Conservation (phyloP, 1,140 invertebrate species). For the Ctenoplectra terminalis region DNA sequence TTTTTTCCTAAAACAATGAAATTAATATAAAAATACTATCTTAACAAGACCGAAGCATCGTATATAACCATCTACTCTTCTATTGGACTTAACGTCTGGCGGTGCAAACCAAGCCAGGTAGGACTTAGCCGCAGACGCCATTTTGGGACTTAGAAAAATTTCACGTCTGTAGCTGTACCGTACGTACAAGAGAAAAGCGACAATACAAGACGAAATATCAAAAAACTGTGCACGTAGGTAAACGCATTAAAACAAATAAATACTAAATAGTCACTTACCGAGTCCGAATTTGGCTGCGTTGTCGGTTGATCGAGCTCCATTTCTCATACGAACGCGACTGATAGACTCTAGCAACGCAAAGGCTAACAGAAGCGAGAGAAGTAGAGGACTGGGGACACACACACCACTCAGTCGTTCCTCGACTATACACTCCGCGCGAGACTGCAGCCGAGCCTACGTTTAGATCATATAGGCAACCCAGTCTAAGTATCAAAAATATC, state of each 20-base stretch:
- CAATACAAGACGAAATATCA: conserved; percentile 31
- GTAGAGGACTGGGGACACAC: conserved; percentile 44
- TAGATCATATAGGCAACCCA: conserved; percentile 45
- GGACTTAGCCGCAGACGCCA: conserved; percentile 90
- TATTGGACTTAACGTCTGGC: conserved; percentile 47
- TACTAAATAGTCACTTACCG: conserved; percentile 71
- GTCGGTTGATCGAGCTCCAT: conserved; percentile 76
- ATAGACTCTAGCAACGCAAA: conserved; percentile 70
- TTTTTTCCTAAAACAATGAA: conserved; percentile 77
- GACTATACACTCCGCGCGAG: conserved; percentile 43
- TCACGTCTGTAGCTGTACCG: conserved; percentile 77
- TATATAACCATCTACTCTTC: conserved; percentile 38
- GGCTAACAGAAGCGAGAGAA: conserved; percentile 48
- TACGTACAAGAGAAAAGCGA: conserved; percentile 74
- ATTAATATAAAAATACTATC: background rate
- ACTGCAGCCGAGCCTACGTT: conserved; percentile 46
- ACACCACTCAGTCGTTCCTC: conserved; percentile 45
- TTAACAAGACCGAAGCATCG: background rate
- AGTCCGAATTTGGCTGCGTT: conserved; percentile 66
- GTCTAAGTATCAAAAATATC: conserved; percentile 75
- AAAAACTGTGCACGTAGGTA: conserved; percentile 63
- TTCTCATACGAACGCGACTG: conserved; percentile 64
- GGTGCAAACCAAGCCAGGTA: conserved; percentile 64
- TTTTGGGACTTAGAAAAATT: conserved; percentile 94
- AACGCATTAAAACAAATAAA: background rate